These are phyloP conservation scores for Lutraria lutraria DNA, from an alignment of 2,888 invertebrate species.

Conservation along the genomic window DNA sequence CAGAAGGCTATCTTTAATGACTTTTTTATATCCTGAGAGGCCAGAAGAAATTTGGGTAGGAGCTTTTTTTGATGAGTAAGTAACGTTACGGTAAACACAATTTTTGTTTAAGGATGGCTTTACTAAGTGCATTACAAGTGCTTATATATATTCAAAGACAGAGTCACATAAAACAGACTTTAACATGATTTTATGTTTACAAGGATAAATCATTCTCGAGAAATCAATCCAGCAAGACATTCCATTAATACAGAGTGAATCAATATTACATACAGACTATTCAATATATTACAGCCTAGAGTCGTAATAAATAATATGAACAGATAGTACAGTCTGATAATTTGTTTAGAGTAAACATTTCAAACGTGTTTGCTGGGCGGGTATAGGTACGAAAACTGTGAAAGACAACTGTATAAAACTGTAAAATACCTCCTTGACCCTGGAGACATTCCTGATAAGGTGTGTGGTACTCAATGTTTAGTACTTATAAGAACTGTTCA, in stretches of 20 bases:
- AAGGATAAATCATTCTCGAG: not conserved
- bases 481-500: not conserved
- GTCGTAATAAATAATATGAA: not conserved
- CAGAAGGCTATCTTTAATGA: no score
- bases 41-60: no score
- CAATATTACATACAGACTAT: conserved; percentile 7
- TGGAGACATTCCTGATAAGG: not conserved
- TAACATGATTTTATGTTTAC: conserved; percentile 3
- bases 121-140: not conserved
- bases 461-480: not conserved
- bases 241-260: not conserved
- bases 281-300: not conserved
- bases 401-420: not conserved
- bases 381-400: not conserved
- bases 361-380: not conserved
- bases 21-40: no score
- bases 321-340: not conserved
- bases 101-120: no score
- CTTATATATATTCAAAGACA: not conserved
- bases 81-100: no score
- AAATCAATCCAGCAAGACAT: conserved; percentile 3
- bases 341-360: not conserved
- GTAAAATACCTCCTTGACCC: conserved; percentile 4
- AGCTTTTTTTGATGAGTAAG: no score
- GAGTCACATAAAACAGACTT: not conserved